Evolutionary conservation across 2,113 vertebrate species (phyloP).

Genomic region (Callopanchax toddi): DNA sequence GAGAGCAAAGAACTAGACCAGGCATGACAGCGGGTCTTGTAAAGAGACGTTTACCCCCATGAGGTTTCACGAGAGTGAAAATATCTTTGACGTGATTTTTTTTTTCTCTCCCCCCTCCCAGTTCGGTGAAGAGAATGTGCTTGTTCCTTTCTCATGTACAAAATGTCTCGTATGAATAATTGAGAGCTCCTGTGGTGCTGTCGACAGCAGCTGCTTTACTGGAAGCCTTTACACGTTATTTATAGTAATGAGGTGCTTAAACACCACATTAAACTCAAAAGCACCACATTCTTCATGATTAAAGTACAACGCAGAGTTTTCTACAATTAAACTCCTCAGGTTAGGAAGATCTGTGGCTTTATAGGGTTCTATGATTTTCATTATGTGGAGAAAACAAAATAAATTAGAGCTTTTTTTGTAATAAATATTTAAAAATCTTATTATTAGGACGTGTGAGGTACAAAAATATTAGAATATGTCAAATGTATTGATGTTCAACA

Average conservation of each 20-base stretch:
- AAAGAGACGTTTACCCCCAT: conserved; percentile 17
- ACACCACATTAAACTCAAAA: neutral
- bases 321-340: too few species aligned
- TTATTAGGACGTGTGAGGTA: too few species aligned
- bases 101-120: too few species aligned
- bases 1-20: conserved; percentile 1
- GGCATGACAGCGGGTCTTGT: conserved; percentile 22
- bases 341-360: too few species aligned
- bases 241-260: neutral
- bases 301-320: too few species aligned
- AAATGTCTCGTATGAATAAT: conserved; percentile 43
- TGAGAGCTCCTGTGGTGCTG: conserved; percentile 4
- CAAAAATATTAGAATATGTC: too few species aligned
- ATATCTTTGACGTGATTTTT: conserved; percentile 3
- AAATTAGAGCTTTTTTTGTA: too few species aligned
- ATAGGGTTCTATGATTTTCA: too few species aligned
- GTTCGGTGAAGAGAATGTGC: neutral
- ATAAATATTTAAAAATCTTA: too few species aligned
- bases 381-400: too few species aligned
- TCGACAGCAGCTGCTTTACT: neutral
- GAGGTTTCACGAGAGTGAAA: conserved; percentile 4
- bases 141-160: neutral
- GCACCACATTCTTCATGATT: too few species aligned
- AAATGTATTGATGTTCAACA: too few species aligned
- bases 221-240: conserved; percentile 19